Base-by-base conservation (phyloP, 2,113 vertebrate genomes). In the Ia io region DNA sequence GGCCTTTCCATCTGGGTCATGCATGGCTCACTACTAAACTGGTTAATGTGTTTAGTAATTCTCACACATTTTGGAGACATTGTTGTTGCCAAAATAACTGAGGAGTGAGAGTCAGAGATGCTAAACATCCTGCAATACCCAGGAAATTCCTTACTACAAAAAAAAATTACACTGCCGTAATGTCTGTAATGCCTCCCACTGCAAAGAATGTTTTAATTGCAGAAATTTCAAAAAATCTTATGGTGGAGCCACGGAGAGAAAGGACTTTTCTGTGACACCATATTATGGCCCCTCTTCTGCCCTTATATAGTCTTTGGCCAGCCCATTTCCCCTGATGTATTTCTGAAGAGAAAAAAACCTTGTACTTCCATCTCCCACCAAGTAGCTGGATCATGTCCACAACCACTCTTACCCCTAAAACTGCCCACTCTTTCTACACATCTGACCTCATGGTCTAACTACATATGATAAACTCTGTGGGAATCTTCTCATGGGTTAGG, bases 391-490 rank as follows among this genome's bases (percentile, higher is more conserved):
- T 37, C 16, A 18, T 5, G 6, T 35, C 30, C 67, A 14, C 74
- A 51, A 9, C 4, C 4, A 28, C 6, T 23, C 7, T 18, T 28
- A 30, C 9, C 63, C 23, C 49, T 71, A 49, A 49, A 77, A n/a
- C 22, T 40, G 28, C 49, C 22, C 10, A 69, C 44, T 51, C 32
- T 67, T 71, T 63, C 84, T 78, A 9, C 6, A 2, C 23, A 65
- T 92, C 91, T 95, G 82, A 92, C 56, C 69, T 92, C 88, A 74
- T 23, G 28, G 17, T 74, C 90, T 92, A 92, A 93, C 77, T 61
- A 76, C 79, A 89, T 11, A 25, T 51, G 53, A 85, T 88, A 80
- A 93, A 84, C 42, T 80, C 90, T 78, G 84, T 78, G 47, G 74
- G 53, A 91, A 83, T 78, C n/a, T 79, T 88, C 74, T 30, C 70